phyloP scores from a whole-genome alignment of 2,113 vertebrate species.

The Chinchilla lanigera region DNA sequence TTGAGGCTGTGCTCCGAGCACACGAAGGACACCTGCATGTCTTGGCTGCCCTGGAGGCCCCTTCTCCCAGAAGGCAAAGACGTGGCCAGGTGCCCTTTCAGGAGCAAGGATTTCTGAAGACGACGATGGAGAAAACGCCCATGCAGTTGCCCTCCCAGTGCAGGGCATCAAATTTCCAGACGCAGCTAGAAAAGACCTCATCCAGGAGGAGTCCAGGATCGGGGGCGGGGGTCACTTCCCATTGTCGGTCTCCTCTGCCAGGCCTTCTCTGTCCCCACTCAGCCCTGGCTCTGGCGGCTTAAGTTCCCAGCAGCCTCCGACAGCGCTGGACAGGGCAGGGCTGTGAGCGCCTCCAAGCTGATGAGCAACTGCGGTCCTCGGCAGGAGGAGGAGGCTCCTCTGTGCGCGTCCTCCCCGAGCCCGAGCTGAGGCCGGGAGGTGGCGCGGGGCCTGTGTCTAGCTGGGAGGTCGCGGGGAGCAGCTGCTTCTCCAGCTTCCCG shows the following conservation, averaged over 20 bases:
- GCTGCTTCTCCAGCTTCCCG: constrained; percentile 36
- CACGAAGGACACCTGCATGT: constrained; percentile 97
- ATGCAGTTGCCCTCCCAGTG: background rate
- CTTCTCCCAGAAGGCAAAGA: background rate
- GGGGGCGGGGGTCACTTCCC: background rate
- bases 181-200: background rate
- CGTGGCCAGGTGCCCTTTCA: background rate
- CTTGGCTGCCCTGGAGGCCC: background rate
- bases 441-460: background rate
- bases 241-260: background rate
- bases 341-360: background rate
- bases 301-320: background rate
- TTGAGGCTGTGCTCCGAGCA: constrained; percentile 96
- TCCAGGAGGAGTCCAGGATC: background rate
- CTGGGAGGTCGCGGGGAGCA: background rate
- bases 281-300: background rate
- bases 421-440: background rate
- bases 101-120: background rate
- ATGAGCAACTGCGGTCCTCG: fast-evolving
- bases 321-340: background rate
- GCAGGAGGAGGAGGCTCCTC: background rate
- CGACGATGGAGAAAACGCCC: background rate
- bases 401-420: background rate
- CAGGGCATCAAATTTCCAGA: constrained; percentile 42
- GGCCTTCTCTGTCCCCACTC: background rate